Evolutionary conservation across 2,797 vertebrate genomes (phyloP), one percentile per base, ranked within the genome.

Genomic region (Percopsis omiscomaycus): DNA sequence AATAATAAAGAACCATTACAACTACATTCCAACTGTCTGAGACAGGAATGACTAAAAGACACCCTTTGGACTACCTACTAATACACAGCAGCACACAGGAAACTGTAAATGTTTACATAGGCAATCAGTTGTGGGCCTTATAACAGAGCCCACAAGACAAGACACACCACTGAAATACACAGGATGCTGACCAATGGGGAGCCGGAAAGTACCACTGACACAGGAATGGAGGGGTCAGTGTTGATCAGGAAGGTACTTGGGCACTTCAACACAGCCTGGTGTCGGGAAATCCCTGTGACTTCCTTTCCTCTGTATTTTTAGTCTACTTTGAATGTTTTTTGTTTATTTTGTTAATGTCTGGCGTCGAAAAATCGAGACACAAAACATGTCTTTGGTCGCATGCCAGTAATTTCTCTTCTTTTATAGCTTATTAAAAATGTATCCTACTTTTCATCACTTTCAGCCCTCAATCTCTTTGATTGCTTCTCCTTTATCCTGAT

Each of bases 191-290:
- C 54, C 48, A 42, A 44, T n/a, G 46, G 54, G 65, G 47, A 53
- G 58, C 72, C 85, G 86, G 88, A 89, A 89, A 74, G 59, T 65
- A 60, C 59, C 69, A 45, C 13, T 83, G 84, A 86, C 66, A 68
- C 73, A 83, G 61, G 71, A 53, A 45, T 2, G 28, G 70, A 64
- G 73, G 59, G 63, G 46, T 68, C 68, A 49, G n/a, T 5, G 65
- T 45, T 62, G 45, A 45, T 80, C 88, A 88, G 89, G 87, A 90
- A 88, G 76, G 63, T 58, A 55, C 68, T 45, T 59, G 74, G 58
- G 51, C 32, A 76, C 59, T 50, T 69, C 45, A 78, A 58, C 29
- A 77, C 56, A 79, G 77, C 77, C 54, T 32, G 62, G 15, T 12
- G 63, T 78, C 67, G 71, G 86, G 78, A 89, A 85, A 54, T 75